phyloP scores from a whole-genome alignment of 92 coral and sea anemone genomes.

The Chrysogorgia sp. region DNA sequence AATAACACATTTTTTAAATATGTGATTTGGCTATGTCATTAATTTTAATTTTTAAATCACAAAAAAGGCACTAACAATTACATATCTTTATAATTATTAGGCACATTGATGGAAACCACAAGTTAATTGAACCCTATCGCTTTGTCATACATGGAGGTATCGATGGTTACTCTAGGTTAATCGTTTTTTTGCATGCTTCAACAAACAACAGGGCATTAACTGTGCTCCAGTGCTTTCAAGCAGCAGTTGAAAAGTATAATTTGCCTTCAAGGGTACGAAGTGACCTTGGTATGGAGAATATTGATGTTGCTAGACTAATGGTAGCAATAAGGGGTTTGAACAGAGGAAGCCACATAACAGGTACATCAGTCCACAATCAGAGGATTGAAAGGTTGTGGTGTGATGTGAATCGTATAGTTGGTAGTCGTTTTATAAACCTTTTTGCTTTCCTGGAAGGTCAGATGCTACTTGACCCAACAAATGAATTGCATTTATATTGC shows the following conservation, averaged over 20 bases:
- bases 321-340: slow-evolving; percentile 45
- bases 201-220: slow-evolving; percentile 61
- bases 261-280: slow-evolving; percentile 52
- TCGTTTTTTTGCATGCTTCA: slow-evolving; percentile 58
- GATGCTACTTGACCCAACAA: slow-evolving; percentile 38
- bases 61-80: not conserved
- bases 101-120: slow-evolving; percentile 63
- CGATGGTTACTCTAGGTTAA: slow-evolving; percentile 66
- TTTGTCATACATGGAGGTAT: slow-evolving; percentile 71
- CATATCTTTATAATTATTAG: not conserved
- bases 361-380: slow-evolving; percentile 60
- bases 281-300: slow-evolving; percentile 50
- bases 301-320: slow-evolving; percentile 54
- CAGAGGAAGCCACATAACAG: slow-evolving; percentile 60
- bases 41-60: too few relatives aligned
- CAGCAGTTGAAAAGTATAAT: slow-evolving; percentile 44
- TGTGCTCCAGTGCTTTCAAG: slow-evolving; percentile 23
- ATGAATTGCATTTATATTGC: slow-evolving; percentile 50
- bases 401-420: slow-evolving; percentile 47
- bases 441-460: slow-evolving; percentile 45
- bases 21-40: too few relatives aligned
- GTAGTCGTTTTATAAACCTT: slow-evolving; percentile 41
- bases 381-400: too few relatives aligned
- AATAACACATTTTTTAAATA: too few relatives aligned
- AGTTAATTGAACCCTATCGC: slow-evolving; percentile 62